These are phyloP conservation scores for Aphaenogaster floridana DNA, from an alignment of 1,140 invertebrate species.

Conservation along the genomic window DNA sequence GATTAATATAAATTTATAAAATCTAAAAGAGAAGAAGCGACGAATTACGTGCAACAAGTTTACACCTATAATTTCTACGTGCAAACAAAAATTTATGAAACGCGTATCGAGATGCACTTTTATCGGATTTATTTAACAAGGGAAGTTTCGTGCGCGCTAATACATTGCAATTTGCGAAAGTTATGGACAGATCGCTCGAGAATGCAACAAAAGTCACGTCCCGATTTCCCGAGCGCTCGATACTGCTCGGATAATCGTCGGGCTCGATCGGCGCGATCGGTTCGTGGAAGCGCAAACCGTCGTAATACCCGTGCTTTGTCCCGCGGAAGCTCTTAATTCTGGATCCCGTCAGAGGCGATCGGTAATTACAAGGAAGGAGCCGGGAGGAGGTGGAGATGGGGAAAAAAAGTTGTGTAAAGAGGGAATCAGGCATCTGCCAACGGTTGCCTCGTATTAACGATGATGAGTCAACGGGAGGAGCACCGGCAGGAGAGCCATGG, in stretches of 20 bases:
- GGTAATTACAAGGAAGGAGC: conserved; percentile 50
- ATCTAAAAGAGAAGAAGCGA: neutral
- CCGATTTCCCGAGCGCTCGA: conserved; percentile 39
- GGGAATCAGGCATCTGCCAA: conserved; percentile 65
- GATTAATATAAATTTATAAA: neutral
- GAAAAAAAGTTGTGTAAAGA: conserved; percentile 57
- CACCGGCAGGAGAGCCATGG: conserved; percentile 18
- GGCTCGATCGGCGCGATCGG: conserved; percentile 52
- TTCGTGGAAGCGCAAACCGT: conserved; percentile 65
- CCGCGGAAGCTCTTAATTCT: conserved; percentile 67
- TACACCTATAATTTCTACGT: neutral
- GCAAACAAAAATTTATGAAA: neutral
- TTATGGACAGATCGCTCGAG: neutral
- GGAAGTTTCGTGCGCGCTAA: neutral
- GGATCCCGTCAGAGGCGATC: conserved; percentile 60
- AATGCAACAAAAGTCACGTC: conserved; percentile 19
- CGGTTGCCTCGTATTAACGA: conserved; percentile 70
- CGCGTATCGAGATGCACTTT: neutral
- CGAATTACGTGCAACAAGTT: conserved; percentile 1
- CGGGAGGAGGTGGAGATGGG: conserved; percentile 25
- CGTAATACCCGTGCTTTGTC: conserved; percentile 63
- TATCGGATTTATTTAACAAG: neutral
- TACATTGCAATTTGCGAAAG: conserved; percentile 18
- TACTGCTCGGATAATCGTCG: conserved; percentile 39
- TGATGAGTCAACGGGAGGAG: conserved; percentile 67